Conservation (phyloP, 2,888 invertebrate species). For the Salpingus planirostris region DNA sequence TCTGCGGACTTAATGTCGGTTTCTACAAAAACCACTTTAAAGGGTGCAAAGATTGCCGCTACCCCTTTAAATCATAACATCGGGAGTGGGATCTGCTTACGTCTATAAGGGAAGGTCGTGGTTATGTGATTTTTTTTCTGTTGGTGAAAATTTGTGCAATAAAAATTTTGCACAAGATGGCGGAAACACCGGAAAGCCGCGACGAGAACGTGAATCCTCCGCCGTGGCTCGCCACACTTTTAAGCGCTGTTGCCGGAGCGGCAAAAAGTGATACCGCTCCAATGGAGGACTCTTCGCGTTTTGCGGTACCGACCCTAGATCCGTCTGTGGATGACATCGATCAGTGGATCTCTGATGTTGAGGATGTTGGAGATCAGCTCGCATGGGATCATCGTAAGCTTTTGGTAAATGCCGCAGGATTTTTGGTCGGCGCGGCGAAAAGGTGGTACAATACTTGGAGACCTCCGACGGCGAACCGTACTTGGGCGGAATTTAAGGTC, state of each 20-base stretch:
- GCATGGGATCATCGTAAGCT: slow-evolving; percentile 2
- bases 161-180: no score
- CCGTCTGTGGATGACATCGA: slow-evolving; percentile 1
- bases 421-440: slow-evolving; percentile 1
- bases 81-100: no score
- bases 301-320: slow-evolving; percentile 2
- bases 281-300: neutral
- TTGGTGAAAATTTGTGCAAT: no score
- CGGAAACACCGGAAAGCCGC: no score
- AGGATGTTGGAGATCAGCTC: slow-evolving; percentile 1
- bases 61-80: no score
- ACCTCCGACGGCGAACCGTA: slow-evolving; percentile 2
- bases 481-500: slow-evolving; percentile 1
- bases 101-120: no score
- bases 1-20: no score
- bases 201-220: no score
- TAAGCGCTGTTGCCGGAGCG: neutral
- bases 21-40: no score
- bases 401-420: slow-evolving; percentile 1
- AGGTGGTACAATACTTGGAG: slow-evolving; percentile 4
- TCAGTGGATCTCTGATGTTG: slow-evolving; percentile 2
- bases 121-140: no score
- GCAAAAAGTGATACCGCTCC: neutral
- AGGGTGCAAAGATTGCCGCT: no score
- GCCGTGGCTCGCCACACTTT: slow-evolving; percentile 2